These are phyloP conservation scores for Oscheius sp. DNA, from an alignment of 2,888 invertebrate species.

Conservation along the genomic window DNA sequence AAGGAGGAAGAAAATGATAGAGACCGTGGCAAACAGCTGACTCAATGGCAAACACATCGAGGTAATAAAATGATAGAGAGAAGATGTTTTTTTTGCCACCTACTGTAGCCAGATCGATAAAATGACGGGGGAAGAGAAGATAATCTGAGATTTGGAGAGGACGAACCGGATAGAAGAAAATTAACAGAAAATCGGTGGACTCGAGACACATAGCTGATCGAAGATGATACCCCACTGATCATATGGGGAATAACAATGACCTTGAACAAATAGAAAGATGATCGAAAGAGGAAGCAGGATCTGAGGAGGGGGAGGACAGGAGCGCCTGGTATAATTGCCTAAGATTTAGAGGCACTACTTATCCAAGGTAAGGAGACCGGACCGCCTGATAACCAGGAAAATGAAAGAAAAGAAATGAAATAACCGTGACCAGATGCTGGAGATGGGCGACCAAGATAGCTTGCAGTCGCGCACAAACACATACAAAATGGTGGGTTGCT, in stretches of 20 bases:
- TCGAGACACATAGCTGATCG: no score
- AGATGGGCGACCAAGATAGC: slow-evolving; percentile 14
- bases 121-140: slow-evolving; percentile 2
- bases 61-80: not conserved
- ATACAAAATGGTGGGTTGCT: slow-evolving; percentile 15
- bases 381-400: not conserved
- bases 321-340: slow-evolving; percentile 27
- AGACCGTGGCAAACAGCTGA: slow-evolving; percentile 18
- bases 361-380: not conserved
- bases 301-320: slow-evolving; percentile 21
- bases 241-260: no score
- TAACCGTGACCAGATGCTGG: slow-evolving; percentile 20
- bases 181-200: not conserved
- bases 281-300: slow-evolving; percentile 12
- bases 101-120: not conserved
- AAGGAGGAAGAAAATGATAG: slow-evolving; percentile 10
- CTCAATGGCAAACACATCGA: slow-evolving; percentile 4
- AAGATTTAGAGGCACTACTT: slow-evolving; percentile 15
- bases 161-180: not conserved
- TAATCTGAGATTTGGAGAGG: not conserved
- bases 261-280: not conserved
- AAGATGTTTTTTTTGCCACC: slow-evolving; percentile 8
- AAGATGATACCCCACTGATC: no score
- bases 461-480: slow-evolving; percentile 20
- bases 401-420: not conserved